Conservation (phyloP, 2,888 invertebrate species). For the Molanna angustata region DNA sequence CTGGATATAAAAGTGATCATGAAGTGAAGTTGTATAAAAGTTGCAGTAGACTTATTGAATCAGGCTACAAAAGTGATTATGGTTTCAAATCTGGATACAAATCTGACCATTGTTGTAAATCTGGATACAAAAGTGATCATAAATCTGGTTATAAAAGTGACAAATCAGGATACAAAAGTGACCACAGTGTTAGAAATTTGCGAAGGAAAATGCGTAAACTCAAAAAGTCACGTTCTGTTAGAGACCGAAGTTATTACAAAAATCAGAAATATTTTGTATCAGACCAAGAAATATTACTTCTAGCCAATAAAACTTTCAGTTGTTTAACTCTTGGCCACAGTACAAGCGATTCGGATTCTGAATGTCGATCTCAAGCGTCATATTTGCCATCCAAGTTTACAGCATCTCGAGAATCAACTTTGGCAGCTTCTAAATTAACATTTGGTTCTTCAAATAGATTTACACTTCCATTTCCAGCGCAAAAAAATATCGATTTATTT, state of each 20-base stretch:
- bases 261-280: slow-evolving; percentile 56
- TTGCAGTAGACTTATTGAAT: slow-evolving; percentile 53
- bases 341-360: slow-evolving; percentile 54
- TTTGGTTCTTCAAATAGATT: slow-evolving; percentile 20
- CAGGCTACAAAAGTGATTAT: slow-evolving; percentile 62
- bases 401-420: slow-evolving; percentile 13
- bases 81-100: slow-evolving; percentile 55
- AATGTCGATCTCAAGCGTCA: slow-evolving; percentile 47
- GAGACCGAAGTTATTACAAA: slow-evolving; percentile 53
- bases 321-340: slow-evolving; percentile 59
- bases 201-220: slow-evolving; percentile 51
- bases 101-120: slow-evolving; percentile 47
- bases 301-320: slow-evolving; percentile 54
- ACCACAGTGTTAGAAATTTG: slow-evolving; percentile 53
- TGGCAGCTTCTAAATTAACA: slow-evolving; percentile 19
- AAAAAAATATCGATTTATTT: slow-evolving; percentile 43
- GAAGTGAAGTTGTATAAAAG: slow-evolving; percentile 55
- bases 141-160: slow-evolving; percentile 61
- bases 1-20: slow-evolving; percentile 61
- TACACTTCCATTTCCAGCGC: slow-evolving; percentile 16
- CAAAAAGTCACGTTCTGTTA: slow-evolving; percentile 52
- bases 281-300: slow-evolving; percentile 58
- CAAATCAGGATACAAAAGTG: slow-evolving; percentile 53
- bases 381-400: slow-evolving; percentile 49
- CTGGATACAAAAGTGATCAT: slow-evolving; percentile 60